Percentiles rank a stretch among this genome's conserved stretches.
Conservation (phyloP, 1,140 invertebrate genomes). For the Euwallacea similis region DNA sequence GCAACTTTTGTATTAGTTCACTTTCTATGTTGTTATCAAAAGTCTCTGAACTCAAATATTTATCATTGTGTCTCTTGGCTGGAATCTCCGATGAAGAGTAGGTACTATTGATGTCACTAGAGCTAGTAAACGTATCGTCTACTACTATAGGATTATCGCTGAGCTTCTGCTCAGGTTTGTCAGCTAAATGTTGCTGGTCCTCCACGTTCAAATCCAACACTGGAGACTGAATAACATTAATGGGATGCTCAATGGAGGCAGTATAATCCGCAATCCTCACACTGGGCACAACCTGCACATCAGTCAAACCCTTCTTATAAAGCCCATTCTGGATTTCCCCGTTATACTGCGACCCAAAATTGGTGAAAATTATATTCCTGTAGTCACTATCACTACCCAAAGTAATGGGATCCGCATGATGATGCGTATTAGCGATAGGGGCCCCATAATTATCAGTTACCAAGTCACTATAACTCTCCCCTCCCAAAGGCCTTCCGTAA, state of each 20-base stretch:
- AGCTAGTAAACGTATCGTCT: constrained; percentile 47
- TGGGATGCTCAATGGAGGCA: constrained; percentile 66
- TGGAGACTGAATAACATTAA: constrained; percentile 64
- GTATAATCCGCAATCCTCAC: constrained; percentile 64
- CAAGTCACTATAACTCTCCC: background rate
- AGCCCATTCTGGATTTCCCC: background rate
- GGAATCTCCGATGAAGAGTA: constrained; percentile 7
- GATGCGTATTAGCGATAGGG: constrained; percentile 30
- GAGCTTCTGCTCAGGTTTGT: constrained; percentile 23
- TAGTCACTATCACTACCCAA: constrained; percentile 33
- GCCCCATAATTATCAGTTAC: constrained; percentile 42
- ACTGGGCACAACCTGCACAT: constrained; percentile 61
- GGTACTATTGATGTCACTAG: constrained; percentile 39
- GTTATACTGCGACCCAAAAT: constrained; percentile 8
- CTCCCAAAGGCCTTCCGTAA: constrained; percentile 30
- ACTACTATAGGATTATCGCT: constrained; percentile 52
- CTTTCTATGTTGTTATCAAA: constrained; percentile 7
- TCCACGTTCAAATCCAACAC: constrained; percentile 60
- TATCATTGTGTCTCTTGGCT: constrained; percentile 39
- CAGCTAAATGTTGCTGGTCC: constrained; percentile 22
- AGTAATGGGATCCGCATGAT: constrained; percentile 40
- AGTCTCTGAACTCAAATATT: constrained; percentile 14
- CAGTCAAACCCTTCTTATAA: constrained; percentile 24
- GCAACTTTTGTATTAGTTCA: constrained; percentile 37
- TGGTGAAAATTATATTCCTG: background rate